phyloP scores from a whole-genome alignment of 1,140 invertebrate genomes.

The Centruroides vittatus region DNA sequence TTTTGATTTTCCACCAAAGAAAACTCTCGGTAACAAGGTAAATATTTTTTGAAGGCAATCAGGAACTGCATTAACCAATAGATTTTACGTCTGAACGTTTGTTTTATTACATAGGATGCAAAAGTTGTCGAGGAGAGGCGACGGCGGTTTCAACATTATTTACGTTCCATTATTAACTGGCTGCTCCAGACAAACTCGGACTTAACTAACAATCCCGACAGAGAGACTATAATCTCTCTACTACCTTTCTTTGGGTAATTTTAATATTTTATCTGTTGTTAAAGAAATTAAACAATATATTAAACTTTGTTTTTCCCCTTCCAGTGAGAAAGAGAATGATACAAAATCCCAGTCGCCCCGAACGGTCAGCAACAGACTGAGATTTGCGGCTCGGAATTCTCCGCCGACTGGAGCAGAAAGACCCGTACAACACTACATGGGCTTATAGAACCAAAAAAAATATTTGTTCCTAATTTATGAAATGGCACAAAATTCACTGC shows the following conservation, averaged over 20 bases:
- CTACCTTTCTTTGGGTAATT: constrained; percentile 66
- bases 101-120: constrained; percentile 41
- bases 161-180: constrained; percentile 56
- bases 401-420: too few relatives aligned
- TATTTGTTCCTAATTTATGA: neutral
- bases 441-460: too few relatives aligned
- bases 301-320: too few relatives aligned
- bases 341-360: too few relatives aligned
- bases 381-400: too few relatives aligned
- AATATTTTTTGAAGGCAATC: neutral
- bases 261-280: too few relatives aligned
- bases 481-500: neutral
- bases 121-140: constrained; percentile 64
- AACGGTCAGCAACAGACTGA: too few relatives aligned
- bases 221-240: constrained; percentile 50
- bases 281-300: too few relatives aligned
- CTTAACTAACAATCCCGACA: constrained; percentile 47
- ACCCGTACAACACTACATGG: too few relatives aligned
- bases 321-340: too few relatives aligned
- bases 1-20: constrained; percentile 89
- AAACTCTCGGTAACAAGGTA: constrained; percentile 77
- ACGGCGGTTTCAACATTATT: constrained; percentile 55
- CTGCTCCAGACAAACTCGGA: constrained; percentile 48
- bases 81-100: too few relatives aligned
- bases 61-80: too few relatives aligned